A percentile compares a stretch with the other conserved stretches of the same genome.
phyloP scores from a whole-genome alignment of 2,797 vertebrate genomes.

The Rhynchonycteris naso region DNA sequence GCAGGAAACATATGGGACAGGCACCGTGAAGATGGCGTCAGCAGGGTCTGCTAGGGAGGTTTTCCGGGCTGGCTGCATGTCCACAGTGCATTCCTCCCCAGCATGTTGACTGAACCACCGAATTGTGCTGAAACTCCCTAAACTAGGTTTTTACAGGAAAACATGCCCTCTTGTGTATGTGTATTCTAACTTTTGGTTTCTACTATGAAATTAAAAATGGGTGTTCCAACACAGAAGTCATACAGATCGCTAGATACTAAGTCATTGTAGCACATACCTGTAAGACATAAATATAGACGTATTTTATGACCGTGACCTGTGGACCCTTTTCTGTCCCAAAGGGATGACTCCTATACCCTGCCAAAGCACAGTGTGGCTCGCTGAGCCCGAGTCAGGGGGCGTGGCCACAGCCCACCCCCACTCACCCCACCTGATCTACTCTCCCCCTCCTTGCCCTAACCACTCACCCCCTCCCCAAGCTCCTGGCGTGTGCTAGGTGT shows the following conservation, averaged over 20 bases:
- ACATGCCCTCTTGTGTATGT: not conserved
- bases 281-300: not conserved
- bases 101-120: not conserved
- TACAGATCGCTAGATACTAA: not conserved
- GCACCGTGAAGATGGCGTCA: fast-evolving
- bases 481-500: not conserved
- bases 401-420: fast-evolving
- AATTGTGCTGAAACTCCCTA: not conserved
- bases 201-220: not conserved
- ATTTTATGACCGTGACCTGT: not conserved
- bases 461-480: too few relatives aligned
- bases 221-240: not conserved
- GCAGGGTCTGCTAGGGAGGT: not conserved
- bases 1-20: fast-evolving
- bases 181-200: not conserved
- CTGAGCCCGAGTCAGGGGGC: too few relatives aligned
- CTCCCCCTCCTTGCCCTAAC: too few relatives aligned
- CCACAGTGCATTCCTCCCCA: not conserved
- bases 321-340: not conserved
- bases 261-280: not conserved
- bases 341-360: not conserved
- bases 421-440: not conserved
- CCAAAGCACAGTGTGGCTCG: fast-evolving
- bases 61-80: not conserved
- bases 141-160: not conserved